phyloP scores from a whole-genome alignment of 2,888 invertebrate species.

The Noctuana brunneofusca region DNA sequence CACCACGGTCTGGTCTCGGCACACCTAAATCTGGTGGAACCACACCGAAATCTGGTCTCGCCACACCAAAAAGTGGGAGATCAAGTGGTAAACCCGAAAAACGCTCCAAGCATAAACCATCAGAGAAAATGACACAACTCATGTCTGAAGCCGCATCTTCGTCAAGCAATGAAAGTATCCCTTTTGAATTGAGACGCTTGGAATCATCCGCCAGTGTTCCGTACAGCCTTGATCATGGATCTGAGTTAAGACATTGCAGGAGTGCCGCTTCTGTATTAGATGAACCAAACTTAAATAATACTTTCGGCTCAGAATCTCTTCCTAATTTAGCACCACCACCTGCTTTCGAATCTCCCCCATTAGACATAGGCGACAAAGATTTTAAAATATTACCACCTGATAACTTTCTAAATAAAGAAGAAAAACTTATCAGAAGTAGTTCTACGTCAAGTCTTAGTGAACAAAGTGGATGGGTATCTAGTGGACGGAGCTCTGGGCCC shows the following conservation, averaged over 20 bases:
- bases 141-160: slow-evolving; percentile 84
- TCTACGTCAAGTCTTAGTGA: slow-evolving; percentile 89
- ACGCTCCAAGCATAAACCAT: slow-evolving; percentile 74
- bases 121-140: slow-evolving; percentile 79
- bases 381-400: slow-evolving; percentile 79
- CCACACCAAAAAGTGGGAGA: slow-evolving; percentile 84
- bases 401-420: slow-evolving; percentile 73
- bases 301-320: slow-evolving; percentile 86
- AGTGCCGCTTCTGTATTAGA: slow-evolving; percentile 83
- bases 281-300: slow-evolving; percentile 79
- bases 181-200: slow-evolving; percentile 73
- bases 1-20: slow-evolving; percentile 71
- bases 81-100: slow-evolving; percentile 77
- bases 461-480: slow-evolving; percentile 94
- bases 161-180: slow-evolving; percentile 83
- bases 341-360: slow-evolving; percentile 82
- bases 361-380: slow-evolving; percentile 77
- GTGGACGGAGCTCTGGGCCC: slow-evolving; percentile 86
- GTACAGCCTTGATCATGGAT: slow-evolving; percentile 81
- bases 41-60: slow-evolving; percentile 72
- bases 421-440: slow-evolving; percentile 71
- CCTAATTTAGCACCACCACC: slow-evolving; percentile 87
- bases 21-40: slow-evolving; percentile 74
- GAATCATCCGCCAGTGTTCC: slow-evolving; percentile 86
- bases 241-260: slow-evolving; percentile 80